A percentile compares a stretch with the other conserved stretches of the same genome.
Conservation (phyloP, 35 echinoderm and acorn worm species). For the Patiria miniata region DNA sequence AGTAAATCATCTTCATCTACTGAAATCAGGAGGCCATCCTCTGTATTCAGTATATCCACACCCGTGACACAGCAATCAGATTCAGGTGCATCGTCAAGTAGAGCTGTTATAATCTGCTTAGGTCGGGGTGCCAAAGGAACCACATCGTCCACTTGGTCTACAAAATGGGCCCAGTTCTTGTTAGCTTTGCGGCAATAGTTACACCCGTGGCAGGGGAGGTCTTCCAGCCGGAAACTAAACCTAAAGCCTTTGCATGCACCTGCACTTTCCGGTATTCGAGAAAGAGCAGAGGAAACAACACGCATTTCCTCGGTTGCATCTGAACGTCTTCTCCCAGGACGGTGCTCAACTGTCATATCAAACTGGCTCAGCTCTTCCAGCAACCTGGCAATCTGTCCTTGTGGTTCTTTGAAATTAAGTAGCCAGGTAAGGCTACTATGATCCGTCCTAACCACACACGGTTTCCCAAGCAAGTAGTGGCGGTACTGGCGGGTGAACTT, state of each 20-base stretch:
- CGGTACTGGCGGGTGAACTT: conserved; percentile 49
- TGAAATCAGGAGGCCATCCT: neutral
- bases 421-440: conserved; percentile 62
- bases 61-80: neutral
- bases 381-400: conserved; percentile 54
- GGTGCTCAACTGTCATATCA: conserved; percentile 45
- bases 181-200: conserved; percentile 49
- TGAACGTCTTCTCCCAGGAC: conserved; percentile 37
- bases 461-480: conserved; percentile 44
- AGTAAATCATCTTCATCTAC: neutral
- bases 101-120: neutral
- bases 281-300: too few relatives aligned
- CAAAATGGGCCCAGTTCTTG: conserved; percentile 39
- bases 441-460: conserved; percentile 50
- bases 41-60: neutral
- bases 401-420: conserved; percentile 47
- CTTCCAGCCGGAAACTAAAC: neutral
- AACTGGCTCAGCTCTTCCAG: conserved; percentile 56
- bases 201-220: conserved; percentile 59
- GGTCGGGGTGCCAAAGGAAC: conserved; percentile 16
- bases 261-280: conserved; percentile 5
- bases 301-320: too few relatives aligned
- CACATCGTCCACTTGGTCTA: conserved; percentile 50
- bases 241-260: neutral
- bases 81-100: neutral